Evolutionary conservation across 30 jellyfish, hydroid and myxozoan genomes (phyloP).

Genomic region (Cassiopea andromeda): DNA sequence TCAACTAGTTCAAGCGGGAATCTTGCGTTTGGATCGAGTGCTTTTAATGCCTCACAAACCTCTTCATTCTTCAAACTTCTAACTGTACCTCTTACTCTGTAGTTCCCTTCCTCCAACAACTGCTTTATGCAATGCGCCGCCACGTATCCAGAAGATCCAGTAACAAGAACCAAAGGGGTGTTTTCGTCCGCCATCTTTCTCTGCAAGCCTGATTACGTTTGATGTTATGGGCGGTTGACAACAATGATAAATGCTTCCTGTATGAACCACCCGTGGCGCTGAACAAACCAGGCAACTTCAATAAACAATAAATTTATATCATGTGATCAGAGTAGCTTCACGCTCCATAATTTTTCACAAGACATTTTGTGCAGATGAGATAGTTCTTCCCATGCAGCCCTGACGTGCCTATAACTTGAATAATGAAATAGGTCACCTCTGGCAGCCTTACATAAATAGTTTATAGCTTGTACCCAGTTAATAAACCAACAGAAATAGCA

Average conservation of each 20-base stretch:
- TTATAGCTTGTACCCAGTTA: too few relatives aligned
- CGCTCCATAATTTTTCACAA: too few relatives aligned
- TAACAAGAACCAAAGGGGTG: conserved; percentile 66
- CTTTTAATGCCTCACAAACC: conserved; percentile 33
- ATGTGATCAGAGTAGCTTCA: too few relatives aligned
- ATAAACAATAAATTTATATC: background rate
- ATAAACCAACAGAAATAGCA: too few relatives aligned
- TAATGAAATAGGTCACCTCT: too few relatives aligned
- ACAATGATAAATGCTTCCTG: background rate
- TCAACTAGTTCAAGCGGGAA: conserved; percentile 60
- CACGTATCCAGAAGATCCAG: conserved; percentile 67
- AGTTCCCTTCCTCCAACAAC: conserved; percentile 58
- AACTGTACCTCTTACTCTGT: conserved; percentile 46
- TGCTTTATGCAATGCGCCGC: conserved; percentile 53
- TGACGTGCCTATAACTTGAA: too few relatives aligned
- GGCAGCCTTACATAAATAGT: too few relatives aligned
- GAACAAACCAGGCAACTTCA: background rate
- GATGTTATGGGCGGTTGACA: too few relatives aligned
- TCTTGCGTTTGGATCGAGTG: conserved; percentile 26
- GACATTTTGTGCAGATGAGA: too few relatives aligned
- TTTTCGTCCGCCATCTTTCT: conserved; percentile 44
- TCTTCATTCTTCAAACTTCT: conserved; percentile 55
- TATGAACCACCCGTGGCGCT: conserved; percentile 5
- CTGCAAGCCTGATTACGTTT: too few relatives aligned
- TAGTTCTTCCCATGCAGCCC: too few relatives aligned